phyloP scores from a whole-genome alignment of 1,140 invertebrate species.

The Polyergus mexicanus region DNA sequence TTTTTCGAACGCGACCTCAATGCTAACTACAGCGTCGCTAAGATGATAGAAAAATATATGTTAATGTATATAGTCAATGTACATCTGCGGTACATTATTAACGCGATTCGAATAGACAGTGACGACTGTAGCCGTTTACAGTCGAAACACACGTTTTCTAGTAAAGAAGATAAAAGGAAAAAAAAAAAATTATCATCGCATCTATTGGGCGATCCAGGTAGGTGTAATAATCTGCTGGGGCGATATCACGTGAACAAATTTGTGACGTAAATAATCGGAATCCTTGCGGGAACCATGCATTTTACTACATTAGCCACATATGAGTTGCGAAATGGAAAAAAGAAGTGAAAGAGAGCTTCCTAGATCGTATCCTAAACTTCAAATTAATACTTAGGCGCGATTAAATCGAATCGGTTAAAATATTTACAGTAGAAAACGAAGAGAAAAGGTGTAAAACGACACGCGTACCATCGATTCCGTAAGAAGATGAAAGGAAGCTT shows the following conservation, averaged over 20 bases:
- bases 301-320: neutral
- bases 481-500: slow-evolving; percentile 16
- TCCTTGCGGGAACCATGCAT: slow-evolving; percentile 2
- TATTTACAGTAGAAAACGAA: neutral
- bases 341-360: neutral
- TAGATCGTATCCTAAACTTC: slow-evolving; percentile 4
- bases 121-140: neutral
- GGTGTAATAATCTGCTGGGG: neutral
- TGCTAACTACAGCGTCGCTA: slow-evolving; percentile 12
- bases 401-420: slow-evolving; percentile 42
- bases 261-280: neutral
- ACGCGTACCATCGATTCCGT: neutral
- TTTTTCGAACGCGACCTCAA: neutral
- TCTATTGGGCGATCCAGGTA: neutral
- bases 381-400: slow-evolving; percentile 28
- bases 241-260: slow-evolving; percentile 16
- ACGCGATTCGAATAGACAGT: neutral
- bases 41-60: slow-evolving; percentile 3
- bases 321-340: neutral
- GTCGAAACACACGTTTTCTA: slow-evolving; percentile 4
- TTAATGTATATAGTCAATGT: slow-evolving; percentile 43
- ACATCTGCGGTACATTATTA: slow-evolving; percentile 12
- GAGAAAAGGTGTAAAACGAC: neutral
- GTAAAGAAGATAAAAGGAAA: neutral
- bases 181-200: neutral